Percentiles rank a stretch among this genome's conserved stretches.
phyloP scores from a whole-genome alignment of 2,888 invertebrate species.

The Drosophila anceps region DNA sequence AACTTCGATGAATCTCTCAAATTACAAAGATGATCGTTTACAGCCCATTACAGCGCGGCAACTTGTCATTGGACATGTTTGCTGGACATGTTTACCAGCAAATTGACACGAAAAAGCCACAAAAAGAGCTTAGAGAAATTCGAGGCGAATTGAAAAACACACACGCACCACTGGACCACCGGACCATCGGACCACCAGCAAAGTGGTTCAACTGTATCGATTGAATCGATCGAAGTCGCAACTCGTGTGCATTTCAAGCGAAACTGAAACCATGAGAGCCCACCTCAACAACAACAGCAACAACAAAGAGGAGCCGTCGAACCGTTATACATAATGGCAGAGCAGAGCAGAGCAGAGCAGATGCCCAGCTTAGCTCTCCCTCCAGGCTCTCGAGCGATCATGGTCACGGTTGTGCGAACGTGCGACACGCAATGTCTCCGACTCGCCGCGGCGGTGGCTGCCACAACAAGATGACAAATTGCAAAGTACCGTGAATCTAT shows the following conservation, averaged over 20 bases:
- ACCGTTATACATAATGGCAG: constrained; percentile 28
- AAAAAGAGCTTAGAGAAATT: constrained; percentile 68
- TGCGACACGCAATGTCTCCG: constrained; percentile 58
- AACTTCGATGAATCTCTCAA: constrained; percentile 32
- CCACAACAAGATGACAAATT: constrained; percentile 51
- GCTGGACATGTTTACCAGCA: constrained; percentile 67
- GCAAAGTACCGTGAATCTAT: constrained; percentile 35
- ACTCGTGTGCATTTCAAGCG: constrained; percentile 61
- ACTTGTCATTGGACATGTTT: constrained; percentile 66
- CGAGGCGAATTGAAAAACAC: constrained; percentile 46
- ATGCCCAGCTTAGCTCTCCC: not conserved
- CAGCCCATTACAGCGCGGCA: constrained; percentile 61
- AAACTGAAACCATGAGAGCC: constrained; percentile 66
- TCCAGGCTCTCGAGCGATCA: constrained; percentile 22
- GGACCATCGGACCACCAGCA: constrained; percentile 41
- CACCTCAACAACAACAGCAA: constrained; percentile 45
- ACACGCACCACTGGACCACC: constrained; percentile 22
- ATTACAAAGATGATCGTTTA: constrained; percentile 52
- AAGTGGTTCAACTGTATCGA: constrained; percentile 31
- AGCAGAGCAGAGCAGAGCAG: constrained; percentile 10
- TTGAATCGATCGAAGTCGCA: constrained; percentile 26
- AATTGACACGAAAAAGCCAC: constrained; percentile 70
- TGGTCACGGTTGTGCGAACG: constrained; percentile 54
- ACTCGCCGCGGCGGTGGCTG: constrained; percentile 19
- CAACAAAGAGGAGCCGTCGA: constrained; percentile 43